A percentile compares a stretch with the other conserved stretches of the same genome.
These are phyloP conservation scores for Nymphicus hollandicus DNA, from an alignment of 2,113 vertebrate genomes.

Conservation along the genomic window DNA sequence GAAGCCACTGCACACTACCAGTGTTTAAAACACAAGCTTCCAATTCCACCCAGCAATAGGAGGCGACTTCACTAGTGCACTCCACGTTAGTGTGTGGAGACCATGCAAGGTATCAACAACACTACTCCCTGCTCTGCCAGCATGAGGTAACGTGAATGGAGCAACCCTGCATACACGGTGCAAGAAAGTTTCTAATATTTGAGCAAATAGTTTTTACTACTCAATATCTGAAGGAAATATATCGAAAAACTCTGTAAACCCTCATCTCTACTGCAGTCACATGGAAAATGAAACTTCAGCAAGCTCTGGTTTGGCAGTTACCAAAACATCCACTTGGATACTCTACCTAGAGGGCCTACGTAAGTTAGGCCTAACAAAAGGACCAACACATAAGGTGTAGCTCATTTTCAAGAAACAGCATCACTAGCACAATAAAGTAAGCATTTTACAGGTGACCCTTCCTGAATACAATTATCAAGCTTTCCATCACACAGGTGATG, in stretches of 20 bases:
- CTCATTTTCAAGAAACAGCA: background rate
- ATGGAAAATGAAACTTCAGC: background rate
- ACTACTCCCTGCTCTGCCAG: background rate
- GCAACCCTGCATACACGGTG: background rate
- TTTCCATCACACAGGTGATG: background rate
- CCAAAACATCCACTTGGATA: background rate
- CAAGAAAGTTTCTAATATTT: background rate
- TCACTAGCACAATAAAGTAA: background rate
- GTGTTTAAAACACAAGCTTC: background rate
- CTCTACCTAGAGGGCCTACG: background rate
- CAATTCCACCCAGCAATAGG: background rate
- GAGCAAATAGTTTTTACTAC: background rate
- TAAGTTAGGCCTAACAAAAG: background rate
- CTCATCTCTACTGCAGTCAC: background rate
- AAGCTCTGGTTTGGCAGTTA: background rate
- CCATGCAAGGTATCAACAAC: background rate
- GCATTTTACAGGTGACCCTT: background rate
- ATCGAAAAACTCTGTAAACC: background rate
- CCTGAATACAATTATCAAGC: background rate
- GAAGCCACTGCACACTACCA: background rate
- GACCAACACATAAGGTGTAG: background rate
- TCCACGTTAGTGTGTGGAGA: background rate
- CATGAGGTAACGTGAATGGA: background rate
- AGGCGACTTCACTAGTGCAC: background rate
- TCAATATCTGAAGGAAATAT: background rate